Conservation (phyloP, 2,797 vertebrate genomes). For the Silurus aristotelis region DNA sequence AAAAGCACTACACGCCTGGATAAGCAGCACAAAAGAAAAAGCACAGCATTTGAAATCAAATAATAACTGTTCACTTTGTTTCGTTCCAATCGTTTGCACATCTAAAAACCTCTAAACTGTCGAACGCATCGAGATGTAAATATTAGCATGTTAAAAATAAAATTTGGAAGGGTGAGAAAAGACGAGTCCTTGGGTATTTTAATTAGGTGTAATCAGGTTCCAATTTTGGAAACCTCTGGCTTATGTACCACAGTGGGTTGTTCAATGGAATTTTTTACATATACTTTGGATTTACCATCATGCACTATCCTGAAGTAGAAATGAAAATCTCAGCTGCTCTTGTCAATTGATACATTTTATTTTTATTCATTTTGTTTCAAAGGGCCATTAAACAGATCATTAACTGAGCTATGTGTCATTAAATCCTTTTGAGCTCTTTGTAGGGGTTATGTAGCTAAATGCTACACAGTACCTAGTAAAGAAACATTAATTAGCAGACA, state of each 20-base stretch:
- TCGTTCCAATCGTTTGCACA: too few relatives aligned
- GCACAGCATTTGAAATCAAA: too few relatives aligned
- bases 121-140: too few relatives aligned
- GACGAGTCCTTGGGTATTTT: too few relatives aligned
- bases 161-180: too few relatives aligned
- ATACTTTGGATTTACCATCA: not conserved
- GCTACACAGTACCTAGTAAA: not conserved
- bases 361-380: not conserved
- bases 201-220: too few relatives aligned
- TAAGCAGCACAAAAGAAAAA: too few relatives aligned
- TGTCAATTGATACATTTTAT: not conserved
- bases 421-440: not conserved
- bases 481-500: not conserved
- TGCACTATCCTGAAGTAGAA: not conserved
- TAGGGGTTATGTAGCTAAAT: not conserved
- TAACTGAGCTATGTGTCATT: not conserved
- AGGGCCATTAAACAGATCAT: not conserved
- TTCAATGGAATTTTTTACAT: not conserved
- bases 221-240: too few relatives aligned
- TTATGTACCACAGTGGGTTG: not conserved
- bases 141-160: too few relatives aligned
- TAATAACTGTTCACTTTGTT: too few relatives aligned
- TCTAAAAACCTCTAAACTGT: too few relatives aligned
- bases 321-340: not conserved
- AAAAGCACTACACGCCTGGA: too few relatives aligned